Evolutionary conservation across 2,888 invertebrate genomes (phyloP), one percentile per base, ranked within the genome.

Genomic region (Abrostola tripartita): DNA sequence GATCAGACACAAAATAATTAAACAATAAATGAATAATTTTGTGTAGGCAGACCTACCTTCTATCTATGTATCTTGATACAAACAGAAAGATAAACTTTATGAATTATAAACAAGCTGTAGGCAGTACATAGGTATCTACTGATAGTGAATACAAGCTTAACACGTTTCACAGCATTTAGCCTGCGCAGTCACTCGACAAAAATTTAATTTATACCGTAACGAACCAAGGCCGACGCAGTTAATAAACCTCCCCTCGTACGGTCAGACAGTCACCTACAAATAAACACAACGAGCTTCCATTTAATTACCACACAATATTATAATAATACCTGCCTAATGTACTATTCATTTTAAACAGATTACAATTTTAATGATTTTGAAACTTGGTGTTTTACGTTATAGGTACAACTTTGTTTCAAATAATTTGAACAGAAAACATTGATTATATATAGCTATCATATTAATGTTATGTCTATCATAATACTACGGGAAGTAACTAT

Each of bases 211-310:
- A 44, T n/a, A 44, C 12, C 49, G 50, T 54, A 63, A 63, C 58
- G 41, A 69, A 70, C 53, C n/a, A 40, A 52, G 24, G 12, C 12
- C 14, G 24, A 42, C 44, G 24, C 59, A 47, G 47, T 52, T 53
- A 53, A 56, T 52, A 41, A 44, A 66, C 24, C 24, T 40, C n/a
- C 9, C 9, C 36, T 12, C 35, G 37, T 14, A 12, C 40, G 8
- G 9, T 10, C 5, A 42, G 6, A 24, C 37, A 8, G n/a, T 9
- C 44, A 40, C 14, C 40, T 42, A 52, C 12, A 6, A 9, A 57
- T 47, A 56, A 50, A 63, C 44, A 44, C 44, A 44, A 55, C 11
- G 9, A 24, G 24, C 14, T 9, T 14, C 44, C 44, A 24, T 47
- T 47, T 24, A 14, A 47, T 47, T 9, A 9, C 9, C 24, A 24